Conservation (phyloP, 1,140 invertebrate species). For the Drosophila littoralis region DNA sequence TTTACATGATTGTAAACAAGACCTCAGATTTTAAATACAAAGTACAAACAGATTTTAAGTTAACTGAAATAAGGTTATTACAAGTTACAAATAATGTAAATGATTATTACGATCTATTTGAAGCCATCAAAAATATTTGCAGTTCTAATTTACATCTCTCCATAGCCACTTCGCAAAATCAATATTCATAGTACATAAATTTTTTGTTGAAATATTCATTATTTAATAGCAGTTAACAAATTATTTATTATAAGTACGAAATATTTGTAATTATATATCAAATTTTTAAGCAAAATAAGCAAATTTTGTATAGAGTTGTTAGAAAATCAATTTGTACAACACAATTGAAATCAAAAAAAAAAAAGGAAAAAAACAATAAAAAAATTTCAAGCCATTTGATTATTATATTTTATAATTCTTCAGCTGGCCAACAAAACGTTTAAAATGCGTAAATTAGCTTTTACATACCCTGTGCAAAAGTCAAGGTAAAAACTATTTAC, state of each 20-base stretch:
- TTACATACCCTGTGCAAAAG: too few relatives aligned
- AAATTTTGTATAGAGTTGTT: conserved; percentile 77
- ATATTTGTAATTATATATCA: conserved; percentile 33
- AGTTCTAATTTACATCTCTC: conserved; percentile 11
- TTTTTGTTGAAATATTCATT: conserved; percentile 38
- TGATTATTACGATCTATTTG: conserved; percentile 7
- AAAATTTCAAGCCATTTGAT: conserved; percentile 26
- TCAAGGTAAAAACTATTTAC: too few relatives aligned
- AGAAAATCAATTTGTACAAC: conserved; percentile 64
- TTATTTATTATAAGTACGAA: conserved; percentile 31
- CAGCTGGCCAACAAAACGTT: too few relatives aligned
- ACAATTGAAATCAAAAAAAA: conserved; percentile 70
- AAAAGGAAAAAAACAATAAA: conserved; percentile 34
- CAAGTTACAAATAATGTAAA: conserved; percentile 28
- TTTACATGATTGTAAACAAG: conserved; percentile 33
- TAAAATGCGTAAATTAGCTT: too few relatives aligned
- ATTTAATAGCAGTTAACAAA: conserved; percentile 51
- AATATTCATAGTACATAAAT: conserved; percentile 16
- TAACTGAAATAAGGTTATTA: conserved; percentile 32
- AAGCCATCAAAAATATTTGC: not conserved
- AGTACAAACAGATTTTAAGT: conserved; percentile 71
- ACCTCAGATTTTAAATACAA: conserved; percentile 59
- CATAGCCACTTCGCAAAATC: conserved; percentile 9
- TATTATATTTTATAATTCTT: too few relatives aligned
- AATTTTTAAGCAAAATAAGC: conserved; percentile 48